Evolutionary conservation across 2,797 vertebrate species (phyloP).

Genomic region (Micromesistius poutassou): DNA sequence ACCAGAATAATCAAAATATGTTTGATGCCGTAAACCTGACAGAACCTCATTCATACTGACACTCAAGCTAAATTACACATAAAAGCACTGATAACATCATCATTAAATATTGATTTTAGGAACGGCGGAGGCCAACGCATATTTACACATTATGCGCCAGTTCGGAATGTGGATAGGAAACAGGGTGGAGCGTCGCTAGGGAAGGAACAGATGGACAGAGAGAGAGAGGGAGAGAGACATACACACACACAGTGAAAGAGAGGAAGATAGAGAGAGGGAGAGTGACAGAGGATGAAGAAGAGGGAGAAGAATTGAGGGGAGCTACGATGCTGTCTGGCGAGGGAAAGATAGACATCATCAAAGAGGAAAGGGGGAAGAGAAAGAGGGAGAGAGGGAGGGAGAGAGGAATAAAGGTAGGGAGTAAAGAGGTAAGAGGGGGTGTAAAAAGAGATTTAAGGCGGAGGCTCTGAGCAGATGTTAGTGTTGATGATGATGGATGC

Average conservation of each 20-base stretch:
- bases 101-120: conserved; percentile 76
- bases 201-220: conserved; percentile 16
- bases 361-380: conserved; percentile 9
- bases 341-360: conserved; percentile 12
- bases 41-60: conserved; percentile 73
- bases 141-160: conserved; percentile 34
- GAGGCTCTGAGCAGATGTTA: conserved; percentile 80
- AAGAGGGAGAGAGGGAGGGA: neutral
- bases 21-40: conserved; percentile 66
- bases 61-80: conserved; percentile 70
- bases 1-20: conserved; percentile 70
- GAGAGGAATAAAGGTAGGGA: conserved; percentile 41
- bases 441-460: conserved; percentile 71
- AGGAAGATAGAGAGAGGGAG: neutral
- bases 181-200: neutral
- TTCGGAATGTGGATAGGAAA: conserved; percentile 28
- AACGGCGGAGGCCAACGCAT: conserved; percentile 46
- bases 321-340: neutral
- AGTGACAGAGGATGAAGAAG: neutral
- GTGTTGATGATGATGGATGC: conserved; percentile 80
- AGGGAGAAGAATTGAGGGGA: conserved; percentile 17
- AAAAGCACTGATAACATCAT: conserved; percentile 75
- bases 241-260: conserved; percentile 1
- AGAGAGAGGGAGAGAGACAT: conserved; percentile 26
- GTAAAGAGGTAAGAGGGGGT: conserved; percentile 33